Percentiles rank a stretch among this genome's conserved stretches.
phyloP scores from a whole-genome alignment of 2,888 invertebrate genomes.

The Sminthurinus aureus region DNA sequence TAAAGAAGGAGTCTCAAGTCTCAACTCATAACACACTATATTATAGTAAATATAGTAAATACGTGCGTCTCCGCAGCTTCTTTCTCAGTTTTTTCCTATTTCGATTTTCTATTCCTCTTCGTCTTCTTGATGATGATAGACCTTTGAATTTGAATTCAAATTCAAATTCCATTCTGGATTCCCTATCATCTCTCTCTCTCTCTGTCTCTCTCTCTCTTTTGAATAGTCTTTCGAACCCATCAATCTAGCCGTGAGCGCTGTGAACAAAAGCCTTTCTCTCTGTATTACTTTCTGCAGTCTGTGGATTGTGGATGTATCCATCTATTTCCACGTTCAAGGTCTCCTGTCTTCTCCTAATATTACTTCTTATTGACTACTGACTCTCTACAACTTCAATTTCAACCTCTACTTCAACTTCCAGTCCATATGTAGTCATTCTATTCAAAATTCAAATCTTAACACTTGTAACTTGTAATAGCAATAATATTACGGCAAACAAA shows the following conservation, averaged over 20 bases:
- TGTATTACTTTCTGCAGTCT: neutral
- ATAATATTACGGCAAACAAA: constrained; percentile 14
- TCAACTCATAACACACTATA: neutral
- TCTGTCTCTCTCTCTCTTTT: constrained; percentile 10
- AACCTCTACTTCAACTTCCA: no score
- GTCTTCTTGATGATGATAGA: constrained; percentile 28
- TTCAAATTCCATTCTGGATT: constrained; percentile 31
- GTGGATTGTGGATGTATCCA: neutral
- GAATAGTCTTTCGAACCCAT: constrained; percentile 33
- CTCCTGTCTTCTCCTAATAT: constrained; percentile 16
- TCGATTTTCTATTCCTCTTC: no score
- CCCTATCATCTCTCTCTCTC: constrained; percentile 8
- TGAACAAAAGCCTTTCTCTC: constrained; percentile 28
- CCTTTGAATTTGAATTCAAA: constrained; percentile 26
- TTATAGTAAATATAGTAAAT: constrained; percentile 7
- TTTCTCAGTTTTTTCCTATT: neutral
- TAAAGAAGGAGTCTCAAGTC: constrained; percentile 12
- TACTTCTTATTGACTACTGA: neutral
- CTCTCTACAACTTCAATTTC: no score
- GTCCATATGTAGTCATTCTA: no score
- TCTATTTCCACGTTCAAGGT: constrained; percentile 29
- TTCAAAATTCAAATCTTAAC: constrained; percentile 6
- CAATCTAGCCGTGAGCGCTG: constrained; percentile 35
- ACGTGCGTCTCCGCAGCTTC: no score
- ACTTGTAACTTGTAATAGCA: constrained; percentile 28